Conservation (phyloP, 2,113 vertebrate genomes). For the Muscicapa adusta region DNA sequence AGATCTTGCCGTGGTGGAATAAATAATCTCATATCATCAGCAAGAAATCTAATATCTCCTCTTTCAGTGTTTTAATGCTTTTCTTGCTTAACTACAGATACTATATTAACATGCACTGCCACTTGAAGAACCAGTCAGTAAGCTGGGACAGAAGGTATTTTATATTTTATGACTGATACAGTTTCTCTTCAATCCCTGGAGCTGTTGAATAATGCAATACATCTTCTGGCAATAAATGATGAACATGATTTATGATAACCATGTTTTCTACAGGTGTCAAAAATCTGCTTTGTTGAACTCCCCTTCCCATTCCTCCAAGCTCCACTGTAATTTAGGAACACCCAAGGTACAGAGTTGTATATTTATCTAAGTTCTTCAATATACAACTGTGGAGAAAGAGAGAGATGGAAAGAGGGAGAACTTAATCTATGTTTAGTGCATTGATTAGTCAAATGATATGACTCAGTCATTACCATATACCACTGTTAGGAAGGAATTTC, state of each 20-base stretch:
- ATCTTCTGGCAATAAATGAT: conserved; percentile 23
- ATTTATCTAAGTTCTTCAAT: conserved; percentile 19
- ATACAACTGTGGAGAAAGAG: background rate
- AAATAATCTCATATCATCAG: background rate
- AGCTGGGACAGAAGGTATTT: conserved; percentile 21
- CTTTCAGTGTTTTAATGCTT: background rate
- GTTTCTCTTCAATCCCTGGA: background rate
- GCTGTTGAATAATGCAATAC: conserved; percentile 37
- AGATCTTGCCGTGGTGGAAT: background rate
- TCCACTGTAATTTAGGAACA: conserved; percentile 37
- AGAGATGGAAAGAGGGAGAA: background rate
- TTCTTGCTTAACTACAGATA: background rate
- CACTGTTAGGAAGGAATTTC: background rate
- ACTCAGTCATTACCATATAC: background rate
- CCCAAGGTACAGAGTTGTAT: conserved; percentile 15
- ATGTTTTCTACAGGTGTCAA: conserved; percentile 44
- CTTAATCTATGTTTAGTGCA: conserved; percentile 15
- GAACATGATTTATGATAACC: conserved; percentile 31
- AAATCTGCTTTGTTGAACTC: conserved; percentile 28
- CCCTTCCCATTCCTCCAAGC: background rate
- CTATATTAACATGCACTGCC: conserved; percentile 19
- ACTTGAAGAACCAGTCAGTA: conserved; percentile 8
- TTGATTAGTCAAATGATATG: conserved; percentile 16
- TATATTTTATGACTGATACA: conserved; percentile 8
- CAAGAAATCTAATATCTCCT: background rate